These are phyloP conservation scores for Diphyllodes magnificus DNA, from an alignment of 2,113 vertebrate genomes.

Conservation along the genomic window DNA sequence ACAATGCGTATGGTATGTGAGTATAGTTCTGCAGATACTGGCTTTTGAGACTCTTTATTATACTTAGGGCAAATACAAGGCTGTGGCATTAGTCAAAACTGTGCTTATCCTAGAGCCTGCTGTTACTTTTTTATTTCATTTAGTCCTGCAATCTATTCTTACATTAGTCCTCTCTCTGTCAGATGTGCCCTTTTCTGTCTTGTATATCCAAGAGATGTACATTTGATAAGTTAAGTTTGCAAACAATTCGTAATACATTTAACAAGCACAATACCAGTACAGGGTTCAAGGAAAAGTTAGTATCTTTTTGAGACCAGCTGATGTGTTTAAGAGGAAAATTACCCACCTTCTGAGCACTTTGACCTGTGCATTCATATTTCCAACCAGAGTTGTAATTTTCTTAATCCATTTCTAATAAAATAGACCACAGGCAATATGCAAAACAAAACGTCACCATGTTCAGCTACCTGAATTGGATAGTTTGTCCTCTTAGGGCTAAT, in stretches of 20 bases:
- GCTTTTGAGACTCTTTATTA: neutral
- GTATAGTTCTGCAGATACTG: neutral
- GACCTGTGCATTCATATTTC: neutral
- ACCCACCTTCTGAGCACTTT: neutral
- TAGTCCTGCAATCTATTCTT: neutral
- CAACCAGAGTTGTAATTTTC: neutral
- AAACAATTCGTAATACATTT: neutral
- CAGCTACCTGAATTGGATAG: neutral
- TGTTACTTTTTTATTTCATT: neutral
- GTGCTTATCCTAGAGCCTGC: neutral
- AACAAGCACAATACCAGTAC: neutral
- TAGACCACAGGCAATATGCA: neutral
- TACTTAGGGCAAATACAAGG: neutral
- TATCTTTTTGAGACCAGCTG: neutral
- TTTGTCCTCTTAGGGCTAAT: neutral
- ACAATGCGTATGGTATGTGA: slow-evolving; percentile 94
- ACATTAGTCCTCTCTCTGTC: neutral
- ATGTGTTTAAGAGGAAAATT: neutral
- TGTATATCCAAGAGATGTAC: neutral
- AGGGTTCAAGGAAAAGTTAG: neutral
- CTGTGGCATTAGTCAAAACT: neutral
- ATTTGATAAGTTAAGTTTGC: neutral
- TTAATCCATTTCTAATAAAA: neutral
- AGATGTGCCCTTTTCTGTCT: neutral
- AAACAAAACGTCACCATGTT: neutral